Percentiles rank a stretch among this genome's conserved stretches.
Evolutionary conservation across 2,888 invertebrate species (phyloP).

Genomic region (Callyntrura guangdongensis): DNA sequence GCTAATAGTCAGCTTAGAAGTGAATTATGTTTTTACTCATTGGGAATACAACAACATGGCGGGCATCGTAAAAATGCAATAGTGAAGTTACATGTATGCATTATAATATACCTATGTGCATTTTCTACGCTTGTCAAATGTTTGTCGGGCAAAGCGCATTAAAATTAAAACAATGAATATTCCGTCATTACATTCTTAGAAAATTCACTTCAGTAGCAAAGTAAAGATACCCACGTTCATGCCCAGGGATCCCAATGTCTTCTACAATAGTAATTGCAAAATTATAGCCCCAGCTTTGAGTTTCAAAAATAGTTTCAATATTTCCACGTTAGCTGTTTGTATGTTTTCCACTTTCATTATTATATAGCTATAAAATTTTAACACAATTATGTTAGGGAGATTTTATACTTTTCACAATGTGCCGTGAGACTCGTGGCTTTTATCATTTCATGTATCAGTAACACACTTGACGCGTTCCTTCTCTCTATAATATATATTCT

Average conservation of each 20-base stretch:
- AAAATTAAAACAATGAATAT: neutral
- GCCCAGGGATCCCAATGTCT: neutral
- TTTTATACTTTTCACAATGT: neutral
- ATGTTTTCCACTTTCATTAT: slow-evolving; percentile 7
- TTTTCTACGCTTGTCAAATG: no score
- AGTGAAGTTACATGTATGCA: no score
- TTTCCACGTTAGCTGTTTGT: neutral
- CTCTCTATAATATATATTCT: slow-evolving; percentile 6
- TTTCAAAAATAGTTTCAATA: neutral
- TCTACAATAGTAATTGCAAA: neutral
- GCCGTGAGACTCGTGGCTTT: neutral
- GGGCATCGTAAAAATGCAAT: no score
- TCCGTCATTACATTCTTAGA: neutral
- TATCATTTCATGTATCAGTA: neutral
- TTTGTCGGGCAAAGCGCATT: neutral
- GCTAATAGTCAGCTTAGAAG: no score
- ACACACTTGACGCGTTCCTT: neutral
- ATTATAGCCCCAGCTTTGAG: neutral
- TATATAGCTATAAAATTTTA: neutral
- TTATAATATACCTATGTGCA: no score
- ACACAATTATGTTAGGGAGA: neutral
- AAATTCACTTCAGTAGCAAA: neutral
- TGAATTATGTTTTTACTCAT: no score
- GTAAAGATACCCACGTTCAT: neutral
- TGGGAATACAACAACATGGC: no score